Conservation (phyloP, 2,113 vertebrate species). For the Lophura nycthemera region DNA sequence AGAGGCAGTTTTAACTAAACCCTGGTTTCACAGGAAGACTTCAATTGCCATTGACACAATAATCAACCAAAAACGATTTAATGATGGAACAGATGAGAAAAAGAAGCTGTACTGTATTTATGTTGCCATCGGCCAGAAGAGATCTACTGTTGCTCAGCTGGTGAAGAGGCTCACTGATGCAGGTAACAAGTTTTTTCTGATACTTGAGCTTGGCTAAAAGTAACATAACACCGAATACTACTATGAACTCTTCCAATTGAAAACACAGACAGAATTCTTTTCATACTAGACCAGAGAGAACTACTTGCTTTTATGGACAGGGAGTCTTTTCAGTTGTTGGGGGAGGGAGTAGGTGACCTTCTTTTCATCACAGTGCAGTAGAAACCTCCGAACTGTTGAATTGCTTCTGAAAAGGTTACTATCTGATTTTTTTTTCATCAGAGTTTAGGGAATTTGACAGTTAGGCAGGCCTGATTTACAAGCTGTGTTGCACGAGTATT, state of each 20-base stretch:
- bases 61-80: constrained; percentile 98
- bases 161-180: constrained; percentile 96
- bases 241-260: rapidly evolving
- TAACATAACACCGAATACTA: not conserved
- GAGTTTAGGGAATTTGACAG: not conserved
- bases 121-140: constrained; percentile 98
- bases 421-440: not conserved
- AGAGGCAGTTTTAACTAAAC: too few species aligned
- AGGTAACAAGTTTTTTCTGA: constrained; percentile 54
- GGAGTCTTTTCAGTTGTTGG: rapidly evolving
- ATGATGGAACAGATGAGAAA: constrained; percentile 95
- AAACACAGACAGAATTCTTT: not conserved
- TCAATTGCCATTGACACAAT: constrained; percentile 98
- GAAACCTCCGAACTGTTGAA: not conserved
- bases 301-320: not conserved
- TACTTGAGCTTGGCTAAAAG: not conserved
- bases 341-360: rapidly evolving
- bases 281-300: not conserved
- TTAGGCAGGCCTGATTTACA: not conserved
- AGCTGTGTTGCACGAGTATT: not conserved
- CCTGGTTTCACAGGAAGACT: constrained; percentile 85
- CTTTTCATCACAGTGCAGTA: rapidly evolving
- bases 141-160: constrained; percentile 97
- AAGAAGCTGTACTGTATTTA: constrained; percentile 99
- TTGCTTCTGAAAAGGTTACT: not conserved